Base-by-base conservation (phyloP, 2,888 invertebrate genomes). In the Stenoptilia bipunctidactyla region DNA sequence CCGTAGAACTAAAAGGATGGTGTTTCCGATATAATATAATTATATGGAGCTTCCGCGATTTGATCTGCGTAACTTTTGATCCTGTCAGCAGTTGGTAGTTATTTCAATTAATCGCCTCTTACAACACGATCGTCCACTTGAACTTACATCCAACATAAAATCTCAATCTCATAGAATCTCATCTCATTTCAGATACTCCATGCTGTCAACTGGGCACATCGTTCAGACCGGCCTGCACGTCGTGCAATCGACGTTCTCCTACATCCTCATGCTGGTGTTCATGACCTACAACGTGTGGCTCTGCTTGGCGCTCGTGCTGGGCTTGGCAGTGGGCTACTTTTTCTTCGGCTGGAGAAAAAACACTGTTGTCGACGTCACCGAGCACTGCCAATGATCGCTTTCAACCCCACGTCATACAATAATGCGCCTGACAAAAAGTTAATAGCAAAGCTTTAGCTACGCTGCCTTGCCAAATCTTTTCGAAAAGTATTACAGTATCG, bases 211-310 rank as follows among this genome's bases (percentile, higher is more conserved):
- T 52, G 90, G 91, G 61, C 97, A 97, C 76, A 75, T 89, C 40
- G 85, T 91, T 49, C 97, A 97, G 73, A 96, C 97, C 10, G 62
- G 90, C 36, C 87, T 97, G 8, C 96, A 97, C 75, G 87, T 96
- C 52, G 58, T 97, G 2, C 97, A 97, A 74, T 92, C 97, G 51
- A 89, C 93, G 9, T 79, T 96, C 40, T 95, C 96, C 41, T 97
- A 97, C 80, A 88, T 96, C 56, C 89, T 97, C 25, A 97, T 97
- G 97, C 76, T 97, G 76, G 92, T 97, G 55, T 97, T 97, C 82
- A 97, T 97, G 97, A 97, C 97, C 0, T 97, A 96, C 88, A 97
- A 97, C 70, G 90, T 93, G 30, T 97, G 94, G 93, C 88, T 97
- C 40, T 96, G 96, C 66, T 53, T 96, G 34, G 94, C 95, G 1